Percentiles rank a stretch among this genome's conserved stretches.
Evolutionary conservation across 1,140 invertebrate genomes (phyloP).

Genomic region (Fopius arisanus): DNA sequence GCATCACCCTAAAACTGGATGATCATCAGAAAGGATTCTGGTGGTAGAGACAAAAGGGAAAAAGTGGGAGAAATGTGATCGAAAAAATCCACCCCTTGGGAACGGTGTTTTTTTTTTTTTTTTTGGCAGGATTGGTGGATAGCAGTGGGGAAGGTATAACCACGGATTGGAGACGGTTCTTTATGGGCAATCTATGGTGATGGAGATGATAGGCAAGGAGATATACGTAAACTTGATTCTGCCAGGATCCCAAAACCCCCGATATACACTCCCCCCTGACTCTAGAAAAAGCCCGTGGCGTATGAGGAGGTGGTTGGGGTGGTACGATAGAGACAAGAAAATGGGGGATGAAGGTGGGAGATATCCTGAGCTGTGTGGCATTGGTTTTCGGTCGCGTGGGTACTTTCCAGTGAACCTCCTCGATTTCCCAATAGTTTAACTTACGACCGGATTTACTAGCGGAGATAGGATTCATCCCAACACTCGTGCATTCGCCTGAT

Average conservation of each 20-base stretch:
- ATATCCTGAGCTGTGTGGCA: slow-evolving; percentile 1
- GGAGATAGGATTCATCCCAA: slow-evolving; percentile 56
- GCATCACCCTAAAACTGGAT: slow-evolving; percentile 16
- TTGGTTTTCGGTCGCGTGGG: neutral
- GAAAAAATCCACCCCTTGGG: slow-evolving; percentile 24
- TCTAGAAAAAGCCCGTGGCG: neutral
- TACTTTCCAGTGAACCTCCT: slow-evolving; percentile 29
- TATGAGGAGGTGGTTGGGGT: slow-evolving; percentile 5
- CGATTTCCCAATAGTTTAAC: slow-evolving; percentile 65
- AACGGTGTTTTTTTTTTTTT: slow-evolving; percentile 34
- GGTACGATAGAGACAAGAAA: slow-evolving; percentile 13
- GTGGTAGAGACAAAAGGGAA: slow-evolving; percentile 25
- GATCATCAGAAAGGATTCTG: slow-evolving; percentile 1
- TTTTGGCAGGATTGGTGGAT: slow-evolving; percentile 31
- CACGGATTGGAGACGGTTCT: slow-evolving; percentile 62
- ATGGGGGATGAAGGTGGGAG: neutral
- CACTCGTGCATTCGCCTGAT: slow-evolving; percentile 51
- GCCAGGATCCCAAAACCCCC: slow-evolving; percentile 52
- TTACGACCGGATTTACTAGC: slow-evolving; percentile 65
- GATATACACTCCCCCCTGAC: slow-evolving; percentile 1
- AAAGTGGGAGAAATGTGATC: slow-evolving; percentile 17
- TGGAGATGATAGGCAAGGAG: slow-evolving; percentile 65
- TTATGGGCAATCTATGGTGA: slow-evolving; percentile 67
- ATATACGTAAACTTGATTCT: slow-evolving; percentile 65
- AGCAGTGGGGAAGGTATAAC: slow-evolving; percentile 51